These are phyloP conservation scores for Cordilura impudica DNA, from an alignment of 2,888 invertebrate genomes.

Conservation along the genomic window DNA sequence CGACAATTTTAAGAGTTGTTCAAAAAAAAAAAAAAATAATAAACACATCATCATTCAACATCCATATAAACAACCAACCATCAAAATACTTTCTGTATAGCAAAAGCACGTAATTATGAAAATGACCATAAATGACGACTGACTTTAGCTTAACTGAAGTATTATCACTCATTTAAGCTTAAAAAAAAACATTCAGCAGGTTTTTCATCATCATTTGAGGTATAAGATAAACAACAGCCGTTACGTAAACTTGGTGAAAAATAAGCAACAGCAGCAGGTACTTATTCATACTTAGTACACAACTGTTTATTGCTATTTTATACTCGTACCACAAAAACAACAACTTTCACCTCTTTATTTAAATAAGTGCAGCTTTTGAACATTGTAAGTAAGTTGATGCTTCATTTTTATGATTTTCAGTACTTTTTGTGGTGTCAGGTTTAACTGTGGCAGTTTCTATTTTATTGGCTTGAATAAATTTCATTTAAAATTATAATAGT, in stretches of 20 bases:
- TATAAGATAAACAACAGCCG: slow-evolving; percentile 12
- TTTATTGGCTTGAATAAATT: slow-evolving; percentile 21
- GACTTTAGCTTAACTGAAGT: slow-evolving; percentile 47
- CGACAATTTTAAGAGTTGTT: neutral
- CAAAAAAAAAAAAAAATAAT: neutral
- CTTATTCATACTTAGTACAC: neutral
- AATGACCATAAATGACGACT: slow-evolving; percentile 55
- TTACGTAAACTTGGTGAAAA: slow-evolving; percentile 41
- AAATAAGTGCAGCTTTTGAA: neutral
- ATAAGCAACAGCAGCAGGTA: neutral
- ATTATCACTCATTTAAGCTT: slow-evolving; percentile 56
- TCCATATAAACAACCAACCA: slow-evolving; percentile 4
- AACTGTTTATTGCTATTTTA: slow-evolving; percentile 48
- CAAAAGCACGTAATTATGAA: slow-evolving; percentile 52
- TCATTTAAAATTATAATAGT: no score
- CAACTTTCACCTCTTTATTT: slow-evolving; percentile 53
- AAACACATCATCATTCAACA: neutral
- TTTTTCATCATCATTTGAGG: slow-evolving; percentile 40
- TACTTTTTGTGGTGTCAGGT: slow-evolving; percentile 10
- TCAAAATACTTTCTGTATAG: slow-evolving; percentile 18
- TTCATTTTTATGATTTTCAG: slow-evolving; percentile 8
- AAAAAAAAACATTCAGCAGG: slow-evolving; percentile 40
- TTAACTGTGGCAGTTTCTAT: slow-evolving; percentile 1
- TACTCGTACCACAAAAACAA: slow-evolving; percentile 42
- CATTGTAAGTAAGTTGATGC: slow-evolving; percentile 6